These are phyloP conservation scores for Gymnoscopelus braueri DNA, from an alignment of 2,797 vertebrate genomes.

Conservation along the genomic window DNA sequence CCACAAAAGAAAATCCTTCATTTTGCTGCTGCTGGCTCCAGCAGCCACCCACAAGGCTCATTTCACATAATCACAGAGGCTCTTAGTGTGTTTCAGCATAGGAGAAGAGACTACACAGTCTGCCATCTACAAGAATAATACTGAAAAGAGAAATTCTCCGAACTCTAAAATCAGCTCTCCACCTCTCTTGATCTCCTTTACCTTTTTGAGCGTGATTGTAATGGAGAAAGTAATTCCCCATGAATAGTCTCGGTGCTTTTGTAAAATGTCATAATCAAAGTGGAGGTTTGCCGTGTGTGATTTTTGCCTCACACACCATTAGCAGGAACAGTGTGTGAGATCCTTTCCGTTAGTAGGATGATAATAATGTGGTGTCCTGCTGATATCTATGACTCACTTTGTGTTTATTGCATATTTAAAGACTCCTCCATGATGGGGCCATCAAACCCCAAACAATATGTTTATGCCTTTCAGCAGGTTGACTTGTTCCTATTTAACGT, in stretches of 20 bases:
- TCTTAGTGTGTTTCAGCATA: conserved; percentile 52
- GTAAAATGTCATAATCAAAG: too few relatives aligned
- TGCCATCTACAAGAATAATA: too few relatives aligned
- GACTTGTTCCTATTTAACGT: too few relatives aligned
- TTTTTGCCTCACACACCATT: too few relatives aligned
- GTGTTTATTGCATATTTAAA: background rate
- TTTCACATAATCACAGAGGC: conserved; percentile 51
- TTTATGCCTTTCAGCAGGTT: too few relatives aligned
- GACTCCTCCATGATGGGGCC: background rate
- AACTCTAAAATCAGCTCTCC: too few relatives aligned
- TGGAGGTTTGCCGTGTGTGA: background rate
- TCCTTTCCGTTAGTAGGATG: too few relatives aligned
- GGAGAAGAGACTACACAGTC: conserved; percentile 38
- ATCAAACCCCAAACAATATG: too few relatives aligned
- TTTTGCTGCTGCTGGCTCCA: conserved; percentile 28
- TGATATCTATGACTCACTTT: conserved; percentile 11
- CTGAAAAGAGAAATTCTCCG: too few relatives aligned
- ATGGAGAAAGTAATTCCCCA: background rate
- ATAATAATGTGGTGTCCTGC: background rate
- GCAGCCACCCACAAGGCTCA: conserved; percentile 54
- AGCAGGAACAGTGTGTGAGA: too few relatives aligned
- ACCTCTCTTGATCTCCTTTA: background rate
- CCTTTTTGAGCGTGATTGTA: conserved; percentile 5
- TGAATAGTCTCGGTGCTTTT: background rate
- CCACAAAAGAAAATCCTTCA: conserved; percentile 11